A percentile compares a stretch with the other conserved stretches of the same genome.
Conservation (phyloP, 1,140 invertebrate genomes). For the Drepana arcuata region DNA sequence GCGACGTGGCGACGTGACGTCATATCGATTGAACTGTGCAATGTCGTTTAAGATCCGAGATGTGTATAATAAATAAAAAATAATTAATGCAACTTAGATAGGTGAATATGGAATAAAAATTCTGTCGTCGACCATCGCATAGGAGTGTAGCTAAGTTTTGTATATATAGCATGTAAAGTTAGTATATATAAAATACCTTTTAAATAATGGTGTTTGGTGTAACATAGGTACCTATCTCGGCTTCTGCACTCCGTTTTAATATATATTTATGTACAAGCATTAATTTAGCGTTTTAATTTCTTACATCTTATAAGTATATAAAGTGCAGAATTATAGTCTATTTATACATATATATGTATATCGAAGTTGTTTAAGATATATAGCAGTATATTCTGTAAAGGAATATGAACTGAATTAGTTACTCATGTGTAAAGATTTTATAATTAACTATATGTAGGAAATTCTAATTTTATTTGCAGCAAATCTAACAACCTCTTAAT, state of each 20-base stretch:
- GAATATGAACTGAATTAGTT: no score
- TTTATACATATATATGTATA: no score
- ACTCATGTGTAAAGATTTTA: no score
- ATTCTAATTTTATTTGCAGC: no score
- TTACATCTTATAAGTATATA: not conserved
- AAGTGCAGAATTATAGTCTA: no score
- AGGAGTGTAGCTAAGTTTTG: slow-evolving; percentile 49
- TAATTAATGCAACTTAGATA: slow-evolving; percentile 49
- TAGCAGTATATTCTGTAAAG: no score
- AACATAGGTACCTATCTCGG: slow-evolving; percentile 63
- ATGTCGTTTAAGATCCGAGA: slow-evolving; percentile 58
- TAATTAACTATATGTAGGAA: no score
- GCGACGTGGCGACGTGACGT: slow-evolving; percentile 25
- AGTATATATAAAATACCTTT: slow-evolving; percentile 44
- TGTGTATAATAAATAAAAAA: slow-evolving; percentile 42
- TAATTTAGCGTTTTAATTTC: slow-evolving; percentile 44
- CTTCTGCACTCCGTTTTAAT: slow-evolving; percentile 56
- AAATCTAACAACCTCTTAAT: no score
- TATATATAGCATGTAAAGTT: slow-evolving; percentile 61
- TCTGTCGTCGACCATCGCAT: slow-evolving; percentile 55
- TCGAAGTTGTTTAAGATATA: no score
- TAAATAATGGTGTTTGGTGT: slow-evolving; percentile 67
- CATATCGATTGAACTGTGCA: slow-evolving; percentile 62
- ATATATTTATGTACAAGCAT: slow-evolving; percentile 68
- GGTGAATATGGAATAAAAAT: slow-evolving; percentile 61